A percentile compares a stretch with the other conserved stretches of the same genome.
Conservation (phyloP, 2,888 invertebrate genomes). For the Invenusta paracnida region DNA sequence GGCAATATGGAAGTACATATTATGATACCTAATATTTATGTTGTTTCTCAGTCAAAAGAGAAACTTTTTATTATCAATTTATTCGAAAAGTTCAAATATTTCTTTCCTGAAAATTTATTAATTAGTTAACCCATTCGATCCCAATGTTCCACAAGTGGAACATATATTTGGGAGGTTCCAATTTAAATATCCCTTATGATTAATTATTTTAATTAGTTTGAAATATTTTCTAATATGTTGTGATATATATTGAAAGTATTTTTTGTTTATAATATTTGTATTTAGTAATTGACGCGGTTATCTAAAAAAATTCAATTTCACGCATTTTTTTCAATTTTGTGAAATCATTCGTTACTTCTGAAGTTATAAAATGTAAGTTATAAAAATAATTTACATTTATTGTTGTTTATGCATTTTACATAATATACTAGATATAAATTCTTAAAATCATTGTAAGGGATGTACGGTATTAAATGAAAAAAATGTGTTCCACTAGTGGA, state of each 20-base stretch:
- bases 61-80: too few species aligned
- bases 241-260: not conserved
- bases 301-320: not conserved
- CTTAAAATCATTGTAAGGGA: slow-evolving; percentile 40
- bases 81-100: too few species aligned
- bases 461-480: slow-evolving; percentile 36
- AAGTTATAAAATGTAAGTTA: not conserved
- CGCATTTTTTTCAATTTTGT: not conserved
- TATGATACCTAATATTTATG: too few species aligned
- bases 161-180: not conserved
- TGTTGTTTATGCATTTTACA: not conserved
- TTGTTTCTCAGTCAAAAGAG: too few species aligned
- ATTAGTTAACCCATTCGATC: not conserved
- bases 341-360: not conserved
- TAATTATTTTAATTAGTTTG: not conserved
- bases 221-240: not conserved
- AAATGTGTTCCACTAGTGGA: slow-evolving; percentile 27
- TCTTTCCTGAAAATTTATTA: too few species aligned
- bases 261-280: not conserved
- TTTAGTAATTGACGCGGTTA: not conserved
- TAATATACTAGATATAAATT: not conserved
- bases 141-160: not conserved
- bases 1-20: too few species aligned
- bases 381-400: not conserved
- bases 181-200: not conserved